Conservation (phyloP, 1,140 invertebrate genomes). For the Melitaea cinxia region DNA sequence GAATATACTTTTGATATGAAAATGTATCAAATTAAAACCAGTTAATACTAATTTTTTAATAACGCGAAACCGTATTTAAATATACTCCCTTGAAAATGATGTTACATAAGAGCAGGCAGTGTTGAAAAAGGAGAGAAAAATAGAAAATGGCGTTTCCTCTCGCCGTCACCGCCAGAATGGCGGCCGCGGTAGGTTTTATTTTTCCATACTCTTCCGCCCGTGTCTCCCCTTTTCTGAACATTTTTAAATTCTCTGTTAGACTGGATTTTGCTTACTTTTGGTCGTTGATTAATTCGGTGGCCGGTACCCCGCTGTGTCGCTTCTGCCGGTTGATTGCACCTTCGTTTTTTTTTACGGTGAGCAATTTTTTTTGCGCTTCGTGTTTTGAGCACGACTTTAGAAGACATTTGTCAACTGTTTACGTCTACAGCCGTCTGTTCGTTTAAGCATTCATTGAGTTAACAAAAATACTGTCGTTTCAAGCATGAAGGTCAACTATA, state of each 20-base stretch:
- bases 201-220: constrained; percentile 62
- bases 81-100: constrained; percentile 19
- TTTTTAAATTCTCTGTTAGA: constrained; percentile 60
- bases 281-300: constrained; percentile 74
- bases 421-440: constrained; percentile 19
- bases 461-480: constrained; percentile 18
- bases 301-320: constrained; percentile 62
- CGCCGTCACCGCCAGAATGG: constrained; percentile 73
- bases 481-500: constrained; percentile 25
- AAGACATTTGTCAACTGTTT: constrained; percentile 42
- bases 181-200: constrained; percentile 62
- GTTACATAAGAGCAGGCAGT: constrained; percentile 45
- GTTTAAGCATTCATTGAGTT: constrained; percentile 24
- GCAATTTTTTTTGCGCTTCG: constrained; percentile 40
- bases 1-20: neutral
- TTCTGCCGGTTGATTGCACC: constrained; percentile 65
- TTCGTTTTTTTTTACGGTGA: constrained; percentile 49
- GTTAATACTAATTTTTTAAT: neutral
- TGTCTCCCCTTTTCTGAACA: constrained; percentile 59
- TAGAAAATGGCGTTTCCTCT: constrained; percentile 67
- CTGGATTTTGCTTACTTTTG: constrained; percentile 65
- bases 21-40: neutral
- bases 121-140: constrained; percentile 60
- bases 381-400: constrained; percentile 37
- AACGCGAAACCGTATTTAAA: constrained; percentile 1